phyloP scores from a whole-genome alignment of 2,797 vertebrate species.

The Sebastes steindachneri region DNA sequence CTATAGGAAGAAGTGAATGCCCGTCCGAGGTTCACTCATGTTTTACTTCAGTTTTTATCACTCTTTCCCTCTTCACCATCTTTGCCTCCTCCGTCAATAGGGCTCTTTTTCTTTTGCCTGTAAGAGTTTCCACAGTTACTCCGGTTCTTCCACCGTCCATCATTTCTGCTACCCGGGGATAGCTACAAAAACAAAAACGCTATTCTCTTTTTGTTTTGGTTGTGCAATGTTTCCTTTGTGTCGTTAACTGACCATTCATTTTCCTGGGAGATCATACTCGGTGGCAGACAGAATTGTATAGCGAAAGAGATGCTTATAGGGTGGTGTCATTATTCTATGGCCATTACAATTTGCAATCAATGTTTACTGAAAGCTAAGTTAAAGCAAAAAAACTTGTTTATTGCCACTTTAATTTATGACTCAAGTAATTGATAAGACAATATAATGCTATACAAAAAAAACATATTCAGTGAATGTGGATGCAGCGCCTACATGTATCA shows the following conservation, averaged over 20 bases:
- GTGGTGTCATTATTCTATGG: background rate
- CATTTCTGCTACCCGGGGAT: background rate
- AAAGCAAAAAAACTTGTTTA: background rate
- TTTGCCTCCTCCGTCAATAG: background rate
- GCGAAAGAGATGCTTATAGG: background rate
- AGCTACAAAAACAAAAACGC: background rate
- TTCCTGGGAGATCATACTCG: background rate
- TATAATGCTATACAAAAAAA: background rate
- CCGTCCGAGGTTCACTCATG: background rate
- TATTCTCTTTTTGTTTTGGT: background rate
- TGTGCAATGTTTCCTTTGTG: background rate
- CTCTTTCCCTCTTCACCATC: background rate
- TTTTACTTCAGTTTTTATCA: background rate
- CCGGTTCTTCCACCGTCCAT: background rate
- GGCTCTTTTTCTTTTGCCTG: background rate
- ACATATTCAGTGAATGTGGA: background rate
- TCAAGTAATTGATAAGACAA: background rate
- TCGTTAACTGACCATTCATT: background rate
- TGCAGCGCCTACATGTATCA: background rate
- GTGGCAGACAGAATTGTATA: background rate
- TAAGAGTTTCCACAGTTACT: background rate
- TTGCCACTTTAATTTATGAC: background rate
- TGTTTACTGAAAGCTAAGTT: background rate
- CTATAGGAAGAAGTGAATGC: background rate
- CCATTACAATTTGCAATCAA: background rate